These are phyloP conservation scores for Acleris sparsana DNA, from an alignment of 2,888 invertebrate species.

Conservation along the genomic window DNA sequence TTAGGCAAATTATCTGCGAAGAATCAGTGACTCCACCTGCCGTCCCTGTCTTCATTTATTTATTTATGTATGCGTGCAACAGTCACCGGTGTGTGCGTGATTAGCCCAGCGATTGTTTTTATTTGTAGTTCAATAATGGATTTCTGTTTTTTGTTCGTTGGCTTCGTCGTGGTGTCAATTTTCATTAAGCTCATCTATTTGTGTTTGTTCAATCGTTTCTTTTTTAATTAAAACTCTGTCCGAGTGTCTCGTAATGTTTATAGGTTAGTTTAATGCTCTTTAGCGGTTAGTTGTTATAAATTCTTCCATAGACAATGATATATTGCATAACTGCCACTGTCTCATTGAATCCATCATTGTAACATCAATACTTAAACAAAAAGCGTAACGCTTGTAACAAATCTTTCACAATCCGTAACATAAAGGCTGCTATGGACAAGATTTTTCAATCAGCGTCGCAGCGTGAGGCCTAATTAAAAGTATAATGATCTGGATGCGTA, in stretches of 20 bases:
- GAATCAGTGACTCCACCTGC: slow-evolving; percentile 78
- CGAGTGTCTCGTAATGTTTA: neutral
- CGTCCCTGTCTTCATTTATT: slow-evolving; percentile 57
- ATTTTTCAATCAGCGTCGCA: slow-evolving; percentile 74
- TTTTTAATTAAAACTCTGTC: slow-evolving; percentile 15
- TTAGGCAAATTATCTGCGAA: slow-evolving; percentile 78
- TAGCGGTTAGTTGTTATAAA: neutral
- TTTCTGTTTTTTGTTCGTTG: slow-evolving; percentile 20
- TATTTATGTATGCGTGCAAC: slow-evolving; percentile 46
- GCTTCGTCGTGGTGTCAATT: slow-evolving; percentile 27
- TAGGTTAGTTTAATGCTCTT: neutral
- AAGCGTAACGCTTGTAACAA: slow-evolving; percentile 33
- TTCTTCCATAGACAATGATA: slow-evolving; percentile 26
- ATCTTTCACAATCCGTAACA: slow-evolving; percentile 50
- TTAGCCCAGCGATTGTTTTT: slow-evolving; percentile 43
- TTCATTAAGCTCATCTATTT: slow-evolving; percentile 33
- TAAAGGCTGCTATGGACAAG: slow-evolving; percentile 51
- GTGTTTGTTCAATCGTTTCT: slow-evolving; percentile 18
- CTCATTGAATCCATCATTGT: slow-evolving; percentile 29
- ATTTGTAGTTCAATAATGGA: slow-evolving; percentile 32
- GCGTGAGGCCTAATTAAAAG: slow-evolving; percentile 68
- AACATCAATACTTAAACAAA: slow-evolving; percentile 34
- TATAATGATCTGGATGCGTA: slow-evolving; percentile 63
- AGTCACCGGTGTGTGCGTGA: slow-evolving; percentile 44
- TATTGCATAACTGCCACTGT: slow-evolving; percentile 34